Percentiles rank a stretch among this genome's conserved stretches.
These are phyloP conservation scores for Brachionus sp. DNA, from an alignment of 1,140 invertebrate genomes.

Conservation along the genomic window DNA sequence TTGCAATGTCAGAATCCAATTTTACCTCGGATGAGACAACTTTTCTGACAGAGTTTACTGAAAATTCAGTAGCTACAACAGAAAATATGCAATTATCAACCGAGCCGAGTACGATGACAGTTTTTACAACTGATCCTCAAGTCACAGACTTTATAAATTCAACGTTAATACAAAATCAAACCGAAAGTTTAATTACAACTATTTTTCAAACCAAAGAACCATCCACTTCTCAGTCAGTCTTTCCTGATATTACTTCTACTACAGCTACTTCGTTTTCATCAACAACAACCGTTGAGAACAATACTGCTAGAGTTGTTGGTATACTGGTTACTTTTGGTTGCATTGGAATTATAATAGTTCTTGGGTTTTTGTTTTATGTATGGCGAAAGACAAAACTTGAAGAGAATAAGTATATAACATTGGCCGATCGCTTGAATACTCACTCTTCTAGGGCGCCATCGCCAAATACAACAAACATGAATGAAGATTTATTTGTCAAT, in stretches of 20 bases:
- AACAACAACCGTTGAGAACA: constrained; percentile 3
- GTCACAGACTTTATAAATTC: neutral
- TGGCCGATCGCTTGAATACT: neutral
- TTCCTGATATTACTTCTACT: neutral
- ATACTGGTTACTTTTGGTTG: constrained; percentile 4
- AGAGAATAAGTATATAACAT: constrained; percentile 33
- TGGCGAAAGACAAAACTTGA: constrained; percentile 4
- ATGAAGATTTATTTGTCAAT: constrained; percentile 15
- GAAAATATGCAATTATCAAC: neutral
- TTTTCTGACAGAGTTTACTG: neutral
- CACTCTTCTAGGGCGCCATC: neutral
- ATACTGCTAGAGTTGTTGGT: neutral
- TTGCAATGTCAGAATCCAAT: neutral
- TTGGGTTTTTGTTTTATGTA: constrained; percentile 9
- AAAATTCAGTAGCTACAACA: neutral
- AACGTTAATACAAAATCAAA: neutral
- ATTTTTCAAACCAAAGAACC: neutral
- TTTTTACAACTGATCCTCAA: neutral
- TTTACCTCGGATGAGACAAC: neutral
- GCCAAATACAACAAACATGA: neutral
- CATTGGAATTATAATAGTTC: neutral
- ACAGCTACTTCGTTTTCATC: neutral
- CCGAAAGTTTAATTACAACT: neutral
- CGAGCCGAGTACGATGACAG: neutral
- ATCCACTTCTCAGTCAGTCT: neutral